Evolutionary conservation across 2,113 vertebrate species (phyloP), one percentile per base, ranked within the genome.

Genomic region (Phylloscopus whistleri): DNA sequence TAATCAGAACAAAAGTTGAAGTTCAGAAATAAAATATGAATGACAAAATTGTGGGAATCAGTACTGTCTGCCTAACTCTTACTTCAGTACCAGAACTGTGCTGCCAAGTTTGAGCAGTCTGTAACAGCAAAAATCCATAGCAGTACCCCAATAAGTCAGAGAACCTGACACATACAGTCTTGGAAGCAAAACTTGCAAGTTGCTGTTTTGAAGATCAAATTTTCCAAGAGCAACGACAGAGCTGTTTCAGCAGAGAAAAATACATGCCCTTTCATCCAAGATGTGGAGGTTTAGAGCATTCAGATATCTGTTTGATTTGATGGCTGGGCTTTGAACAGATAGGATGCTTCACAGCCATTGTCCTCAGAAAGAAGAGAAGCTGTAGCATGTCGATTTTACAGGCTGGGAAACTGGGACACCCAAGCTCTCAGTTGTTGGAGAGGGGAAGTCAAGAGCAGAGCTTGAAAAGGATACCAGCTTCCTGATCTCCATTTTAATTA

Each of bases 401-500:
- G 79, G 41, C 55, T 78, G 89, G 56, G 76, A 96, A 90, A 90
- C n/a, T 81, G 93, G 66, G 78, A 88, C 74, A 44, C 68, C 74
- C 46, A 63, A 62, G 52, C 1, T 1, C 74, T 92, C 41, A 19
- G 27, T 94, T 83, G 80, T 30, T 90, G 84, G 56, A 76, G 48
- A 90, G 63, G 67, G 9, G 64, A 86, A 95, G 63, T 80, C 0
- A 4, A 55, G 80, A 93, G 68, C 52, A 51, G 92, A 89, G 86
- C 56, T 93, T 90, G 84, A 89, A 95, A 92, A 92, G 35, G 49
- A 84, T 91, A 85, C 60, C 39, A 72, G 68, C 44, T 91, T 48
- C 89, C 81, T 84, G 81, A 93, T 91, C 62, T 85, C 74, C 72
- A 79, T 90, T 96, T 94, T 91, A 95, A 96, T 97, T 94, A 89